Conservation (phyloP, 2,888 invertebrate genomes). For the Parascotia fuliginaria region DNA sequence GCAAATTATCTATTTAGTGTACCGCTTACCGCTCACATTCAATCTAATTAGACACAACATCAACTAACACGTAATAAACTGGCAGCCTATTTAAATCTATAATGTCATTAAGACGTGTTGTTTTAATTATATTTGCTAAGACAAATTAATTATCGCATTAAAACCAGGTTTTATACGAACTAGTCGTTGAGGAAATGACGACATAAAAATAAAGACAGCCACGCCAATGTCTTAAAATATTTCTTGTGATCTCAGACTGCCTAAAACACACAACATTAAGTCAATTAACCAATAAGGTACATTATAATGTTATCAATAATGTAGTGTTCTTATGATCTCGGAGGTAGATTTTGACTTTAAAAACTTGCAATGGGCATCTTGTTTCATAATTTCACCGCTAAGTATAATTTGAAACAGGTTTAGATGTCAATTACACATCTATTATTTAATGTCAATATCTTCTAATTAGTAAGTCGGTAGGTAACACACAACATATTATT, state of each 20-base stretch:
- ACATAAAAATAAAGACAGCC: constrained; percentile 9
- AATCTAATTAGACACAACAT: constrained; percentile 24
- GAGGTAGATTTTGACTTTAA: constrained; percentile 18
- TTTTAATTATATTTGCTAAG: constrained; percentile 12
- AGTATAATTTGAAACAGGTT: constrained; percentile 29
- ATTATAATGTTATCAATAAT: constrained; percentile 24
- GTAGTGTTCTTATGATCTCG: constrained; percentile 22
- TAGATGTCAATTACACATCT: constrained; percentile 36
- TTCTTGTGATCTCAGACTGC: background rate
- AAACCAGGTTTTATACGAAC: constrained; percentile 10
- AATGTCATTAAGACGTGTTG: background rate
- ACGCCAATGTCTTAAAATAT: constrained; percentile 5
- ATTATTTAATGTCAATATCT: constrained; percentile 38
- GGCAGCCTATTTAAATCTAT: constrained; percentile 4
- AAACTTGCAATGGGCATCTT: constrained; percentile 22
- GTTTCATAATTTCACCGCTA: constrained; percentile 29
- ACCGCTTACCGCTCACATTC: constrained; percentile 1
- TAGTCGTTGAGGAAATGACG: constrained; percentile 11
- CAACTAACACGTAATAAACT: constrained; percentile 14
- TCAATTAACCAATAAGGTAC: constrained; percentile 21
- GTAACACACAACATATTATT: constrained; percentile 27
- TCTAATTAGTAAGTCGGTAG: constrained; percentile 35
- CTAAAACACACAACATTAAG: constrained; percentile 2
- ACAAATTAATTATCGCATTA: constrained; percentile 8
- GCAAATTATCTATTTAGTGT: constrained; percentile 45